These are phyloP conservation scores for Diaprepes abbreviatus DNA, from an alignment of 2,888 invertebrate species.

Conservation along the genomic window DNA sequence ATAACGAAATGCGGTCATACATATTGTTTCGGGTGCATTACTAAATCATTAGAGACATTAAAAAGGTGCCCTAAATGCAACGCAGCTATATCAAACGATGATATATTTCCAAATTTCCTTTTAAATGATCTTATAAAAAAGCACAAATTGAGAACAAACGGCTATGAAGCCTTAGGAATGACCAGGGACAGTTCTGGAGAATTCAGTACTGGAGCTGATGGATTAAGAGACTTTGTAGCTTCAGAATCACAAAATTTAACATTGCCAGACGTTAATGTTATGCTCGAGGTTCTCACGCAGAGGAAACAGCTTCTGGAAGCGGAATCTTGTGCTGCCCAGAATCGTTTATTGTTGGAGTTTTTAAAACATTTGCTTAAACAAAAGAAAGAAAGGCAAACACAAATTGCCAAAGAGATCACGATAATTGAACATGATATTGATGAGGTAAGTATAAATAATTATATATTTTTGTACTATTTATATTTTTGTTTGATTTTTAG, in stretches of 20 bases:
- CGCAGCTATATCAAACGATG: constrained; percentile 76
- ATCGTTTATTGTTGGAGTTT: constrained; percentile 87
- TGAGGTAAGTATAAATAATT: constrained; percentile 72
- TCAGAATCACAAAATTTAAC: constrained; percentile 80
- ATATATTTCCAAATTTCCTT: constrained; percentile 89
- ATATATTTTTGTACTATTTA: background rate
- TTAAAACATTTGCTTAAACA: constrained; percentile 81
- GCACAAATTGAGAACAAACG: constrained; percentile 72
- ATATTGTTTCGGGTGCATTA: constrained; percentile 88
- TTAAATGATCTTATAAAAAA: constrained; percentile 86
- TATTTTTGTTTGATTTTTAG: constrained; percentile 20
- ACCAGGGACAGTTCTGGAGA: constrained; percentile 66
- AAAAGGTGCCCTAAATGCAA: constrained; percentile 67
- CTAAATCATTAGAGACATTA: constrained; percentile 74
- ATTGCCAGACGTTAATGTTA: constrained; percentile 84
- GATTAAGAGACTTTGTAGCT: constrained; percentile 76
- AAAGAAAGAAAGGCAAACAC: constrained; percentile 77
- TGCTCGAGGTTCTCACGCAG: constrained; percentile 84
- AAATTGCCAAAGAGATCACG: constrained; percentile 79
- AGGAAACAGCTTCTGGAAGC: constrained; percentile 85
- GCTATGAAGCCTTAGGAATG: constrained; percentile 66
- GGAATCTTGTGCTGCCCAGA: constrained; percentile 84
- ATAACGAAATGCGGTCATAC: constrained; percentile 95
- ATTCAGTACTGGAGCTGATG: constrained; percentile 68
- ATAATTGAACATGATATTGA: constrained; percentile 82